phyloP scores from a whole-genome alignment of 2,888 invertebrate genomes.

The Drosophila affinis region DNA sequence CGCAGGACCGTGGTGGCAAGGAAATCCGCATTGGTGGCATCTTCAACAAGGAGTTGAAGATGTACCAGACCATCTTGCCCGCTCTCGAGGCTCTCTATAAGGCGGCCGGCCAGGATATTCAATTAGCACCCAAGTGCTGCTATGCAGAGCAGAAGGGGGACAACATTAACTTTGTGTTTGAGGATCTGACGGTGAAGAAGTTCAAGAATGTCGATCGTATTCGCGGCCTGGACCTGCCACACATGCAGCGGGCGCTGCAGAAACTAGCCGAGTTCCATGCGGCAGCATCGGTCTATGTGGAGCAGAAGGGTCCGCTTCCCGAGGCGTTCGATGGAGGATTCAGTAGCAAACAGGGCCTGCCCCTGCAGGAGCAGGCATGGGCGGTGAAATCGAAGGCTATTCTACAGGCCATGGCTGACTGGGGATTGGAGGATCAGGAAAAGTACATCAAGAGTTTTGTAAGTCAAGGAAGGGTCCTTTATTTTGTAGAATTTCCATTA shows the following conservation, averaged over 20 bases:
- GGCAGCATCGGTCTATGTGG: constrained; percentile 72
- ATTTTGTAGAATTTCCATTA: too few relatives aligned
- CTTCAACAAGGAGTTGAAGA: constrained; percentile 79
- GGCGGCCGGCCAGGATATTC: constrained; percentile 63
- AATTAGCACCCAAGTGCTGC: constrained; percentile 76
- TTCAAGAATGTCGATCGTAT: constrained; percentile 75
- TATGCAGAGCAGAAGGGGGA: constrained; percentile 54
- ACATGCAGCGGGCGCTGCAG: constrained; percentile 65
- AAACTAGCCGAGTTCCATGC: constrained; percentile 82
- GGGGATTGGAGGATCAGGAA: constrained; percentile 64
- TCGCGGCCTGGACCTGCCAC: constrained; percentile 71
- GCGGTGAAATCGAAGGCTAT: constrained; percentile 22
- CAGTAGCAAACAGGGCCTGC: constrained; percentile 9
- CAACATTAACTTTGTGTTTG: constrained; percentile 74
- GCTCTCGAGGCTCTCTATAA: constrained; percentile 78
- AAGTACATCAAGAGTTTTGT: constrained; percentile 65
- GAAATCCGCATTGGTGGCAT: constrained; percentile 52
- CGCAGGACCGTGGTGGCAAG: constrained; percentile 64
- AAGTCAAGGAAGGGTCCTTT: constrained; percentile 15
- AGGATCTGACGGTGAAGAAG: constrained; percentile 68
- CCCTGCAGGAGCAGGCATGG: constrained; percentile 7
- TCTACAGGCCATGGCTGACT: constrained; percentile 62
- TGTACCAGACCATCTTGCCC: constrained; percentile 76
- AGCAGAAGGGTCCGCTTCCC: constrained; percentile 67
- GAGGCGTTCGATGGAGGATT: constrained; percentile 60